Evolutionary conservation across 2,888 invertebrate genomes (phyloP).

Genomic region (Papilio protenor): DNA sequence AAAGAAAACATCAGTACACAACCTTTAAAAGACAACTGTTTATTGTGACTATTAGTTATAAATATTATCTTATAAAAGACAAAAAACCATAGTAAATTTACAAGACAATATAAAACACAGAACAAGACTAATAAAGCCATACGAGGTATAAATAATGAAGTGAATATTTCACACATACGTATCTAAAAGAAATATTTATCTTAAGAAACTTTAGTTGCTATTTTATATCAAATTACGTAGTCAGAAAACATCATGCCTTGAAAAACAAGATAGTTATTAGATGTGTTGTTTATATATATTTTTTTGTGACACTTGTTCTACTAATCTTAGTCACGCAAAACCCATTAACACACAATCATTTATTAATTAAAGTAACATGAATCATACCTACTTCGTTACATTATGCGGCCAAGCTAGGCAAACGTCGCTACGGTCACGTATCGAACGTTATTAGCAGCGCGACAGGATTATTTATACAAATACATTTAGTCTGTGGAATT

Average conservation of each 20-base stretch:
- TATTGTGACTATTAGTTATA: neutral
- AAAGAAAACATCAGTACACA: too few species aligned
- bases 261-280: neutral
- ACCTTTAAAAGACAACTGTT: neutral
- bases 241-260: neutral
- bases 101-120: neutral
- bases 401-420: neutral
- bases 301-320: constrained; percentile 14
- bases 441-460: constrained; percentile 24
- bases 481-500: constrained; percentile 37
- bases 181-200: neutral
- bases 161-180: neutral
- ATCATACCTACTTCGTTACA: constrained; percentile 22
- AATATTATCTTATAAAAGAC: neutral
- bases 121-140: neutral
- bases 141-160: neutral
- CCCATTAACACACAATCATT: constrained; percentile 23
- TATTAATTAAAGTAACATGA: constrained; percentile 25
- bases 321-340: constrained; percentile 18
- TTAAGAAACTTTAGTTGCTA: neutral
- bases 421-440: constrained; percentile 33
- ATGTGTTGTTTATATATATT: neutral
- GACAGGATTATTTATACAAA: constrained; percentile 38
- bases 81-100: neutral
- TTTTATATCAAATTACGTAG: neutral